These are phyloP conservation scores for Mythimna vitellina DNA, from an alignment of 2,888 invertebrate genomes.

Conservation along the genomic window DNA sequence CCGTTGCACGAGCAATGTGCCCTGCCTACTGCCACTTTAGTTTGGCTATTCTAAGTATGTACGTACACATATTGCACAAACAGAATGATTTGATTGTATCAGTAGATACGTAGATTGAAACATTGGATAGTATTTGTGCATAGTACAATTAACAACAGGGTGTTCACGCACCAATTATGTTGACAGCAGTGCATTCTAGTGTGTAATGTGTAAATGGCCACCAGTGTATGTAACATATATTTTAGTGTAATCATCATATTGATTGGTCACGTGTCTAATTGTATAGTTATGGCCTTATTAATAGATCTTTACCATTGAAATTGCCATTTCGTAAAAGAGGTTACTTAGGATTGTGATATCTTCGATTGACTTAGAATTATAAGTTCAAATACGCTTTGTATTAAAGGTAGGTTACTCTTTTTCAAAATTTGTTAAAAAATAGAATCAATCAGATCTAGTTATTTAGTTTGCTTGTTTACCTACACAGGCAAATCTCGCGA, in stretches of 20 bases:
- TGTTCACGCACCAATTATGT: slow-evolving; percentile 37
- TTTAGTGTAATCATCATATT: slow-evolving; percentile 23
- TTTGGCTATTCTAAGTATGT: too few species aligned
- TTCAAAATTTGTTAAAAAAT: too few species aligned
- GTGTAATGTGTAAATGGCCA: slow-evolving; percentile 37
- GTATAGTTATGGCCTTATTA: neutral
- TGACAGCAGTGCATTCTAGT: slow-evolving; percentile 24
- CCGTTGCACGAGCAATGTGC: too few species aligned
- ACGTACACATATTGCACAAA: neutral
- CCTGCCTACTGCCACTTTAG: too few species aligned
- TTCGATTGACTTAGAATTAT: too few species aligned
- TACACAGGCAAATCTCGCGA: too few species aligned
- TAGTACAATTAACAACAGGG: slow-evolving; percentile 18
- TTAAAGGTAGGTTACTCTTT: too few species aligned
- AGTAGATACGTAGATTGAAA: neutral
- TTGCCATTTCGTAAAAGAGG: too few species aligned
- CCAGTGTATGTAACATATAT: slow-evolving; percentile 26
- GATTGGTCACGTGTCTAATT: neutral
- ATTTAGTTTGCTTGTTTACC: too few species aligned
- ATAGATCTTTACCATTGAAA: neutral
- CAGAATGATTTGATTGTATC: neutral
- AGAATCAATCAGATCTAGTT: too few species aligned
- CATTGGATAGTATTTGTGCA: slow-evolving; percentile 28
- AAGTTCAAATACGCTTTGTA: too few species aligned
- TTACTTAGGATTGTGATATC: too few species aligned